Conservation (phyloP, 2,888 invertebrate species). For the Mesorhabditis sp. region DNA sequence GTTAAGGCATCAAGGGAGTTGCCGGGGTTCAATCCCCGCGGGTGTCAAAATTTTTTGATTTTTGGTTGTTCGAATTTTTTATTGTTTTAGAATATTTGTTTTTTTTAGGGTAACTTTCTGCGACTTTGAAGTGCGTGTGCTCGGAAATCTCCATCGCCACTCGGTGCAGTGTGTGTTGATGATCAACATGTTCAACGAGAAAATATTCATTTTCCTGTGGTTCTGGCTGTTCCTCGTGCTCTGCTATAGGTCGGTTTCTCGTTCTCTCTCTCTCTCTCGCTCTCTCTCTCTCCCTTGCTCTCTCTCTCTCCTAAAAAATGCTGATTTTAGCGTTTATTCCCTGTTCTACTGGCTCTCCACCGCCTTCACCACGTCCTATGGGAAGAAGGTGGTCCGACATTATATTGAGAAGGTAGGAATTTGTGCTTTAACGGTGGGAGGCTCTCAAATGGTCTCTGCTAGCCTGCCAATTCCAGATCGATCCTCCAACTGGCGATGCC, state of each 20-base stretch:
- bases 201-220: constrained; percentile 56
- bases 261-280: too few relatives aligned
- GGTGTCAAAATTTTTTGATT: background rate
- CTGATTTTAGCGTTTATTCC: constrained; percentile 27
- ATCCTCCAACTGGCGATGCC: constrained; percentile 20
- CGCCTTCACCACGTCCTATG: constrained; percentile 21
- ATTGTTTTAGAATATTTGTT: background rate
- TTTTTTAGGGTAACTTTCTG: constrained; percentile 54
- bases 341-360: constrained; percentile 43
- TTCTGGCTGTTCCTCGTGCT: constrained; percentile 54
- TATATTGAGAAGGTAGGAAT: constrained; percentile 40
- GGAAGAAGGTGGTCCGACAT: constrained; percentile 28
- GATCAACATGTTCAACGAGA: constrained; percentile 54
- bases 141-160: constrained; percentile 56
- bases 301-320: too few relatives aligned
- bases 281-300: too few relatives aligned
- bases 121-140: constrained; percentile 54
- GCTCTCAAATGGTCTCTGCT: constrained; percentile 26
- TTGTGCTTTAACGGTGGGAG: constrained; percentile 13
- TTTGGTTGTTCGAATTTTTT: background rate
- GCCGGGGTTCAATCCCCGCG: too few relatives aligned
- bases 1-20: too few relatives aligned
- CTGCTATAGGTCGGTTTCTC: constrained; percentile 20
- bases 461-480: constrained; percentile 25
- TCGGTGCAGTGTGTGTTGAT: constrained; percentile 57